Conservation (phyloP, 30 jellyfish, hydroid and myxozoan species). For the Morbakka virulenta region DNA sequence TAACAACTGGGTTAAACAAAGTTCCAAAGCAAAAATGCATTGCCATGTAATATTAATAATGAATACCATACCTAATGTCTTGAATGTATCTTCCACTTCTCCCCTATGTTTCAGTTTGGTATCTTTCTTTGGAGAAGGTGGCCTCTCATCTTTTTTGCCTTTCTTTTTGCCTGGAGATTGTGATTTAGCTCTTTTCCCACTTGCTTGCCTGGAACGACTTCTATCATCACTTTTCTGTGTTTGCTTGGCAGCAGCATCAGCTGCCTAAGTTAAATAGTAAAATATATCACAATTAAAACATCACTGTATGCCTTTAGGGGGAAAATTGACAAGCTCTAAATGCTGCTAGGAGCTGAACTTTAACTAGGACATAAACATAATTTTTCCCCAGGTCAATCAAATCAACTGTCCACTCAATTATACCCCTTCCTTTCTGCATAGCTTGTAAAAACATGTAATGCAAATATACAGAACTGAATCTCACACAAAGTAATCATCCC, state of each 20-base stretch:
- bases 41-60: too few relatives aligned
- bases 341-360: too few relatives aligned
- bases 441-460: too few relatives aligned
- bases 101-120: constrained; percentile 88
- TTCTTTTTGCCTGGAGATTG: constrained; percentile 84
- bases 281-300: not conserved
- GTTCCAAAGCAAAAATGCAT: too few relatives aligned
- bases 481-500: too few relatives aligned
- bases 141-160: constrained; percentile 62
- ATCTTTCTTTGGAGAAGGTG: constrained; percentile 82
- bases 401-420: too few relatives aligned
- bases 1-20: too few relatives aligned
- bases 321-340: not conserved
- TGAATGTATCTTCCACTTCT: constrained; percentile 60
- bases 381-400: too few relatives aligned
- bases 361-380: too few relatives aligned
- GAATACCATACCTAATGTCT: constrained; percentile 83
- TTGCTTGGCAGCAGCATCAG: constrained; percentile 70
- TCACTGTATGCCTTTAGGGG: too few relatives aligned
- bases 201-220: constrained; percentile 57
- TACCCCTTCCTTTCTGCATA: too few relatives aligned
- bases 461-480: too few relatives aligned
- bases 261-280: constrained; percentile 64
- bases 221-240: constrained; percentile 40
- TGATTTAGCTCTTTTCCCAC: constrained; percentile 66